Percentiles rank a stretch among this genome's conserved stretches.
phyloP scores from a whole-genome alignment of 2,797 vertebrate genomes.

The Poeciliopsis presidionis region DNA sequence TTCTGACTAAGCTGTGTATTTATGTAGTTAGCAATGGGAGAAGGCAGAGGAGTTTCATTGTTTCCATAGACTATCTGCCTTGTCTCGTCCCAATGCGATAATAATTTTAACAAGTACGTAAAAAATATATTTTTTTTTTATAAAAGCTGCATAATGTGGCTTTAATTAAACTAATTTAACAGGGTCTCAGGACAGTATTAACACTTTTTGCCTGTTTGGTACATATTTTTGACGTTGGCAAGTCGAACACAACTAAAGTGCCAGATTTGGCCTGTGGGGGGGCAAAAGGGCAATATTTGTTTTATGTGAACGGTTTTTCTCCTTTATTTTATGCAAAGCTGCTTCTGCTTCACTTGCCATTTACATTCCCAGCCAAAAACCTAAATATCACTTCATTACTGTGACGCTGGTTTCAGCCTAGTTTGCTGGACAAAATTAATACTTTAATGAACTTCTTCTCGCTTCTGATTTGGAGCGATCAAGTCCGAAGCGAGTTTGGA shows the following conservation, averaged over 20 bases:
- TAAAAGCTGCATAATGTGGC: too few species aligned
- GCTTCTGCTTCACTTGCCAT: background rate
- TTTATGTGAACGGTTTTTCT: background rate
- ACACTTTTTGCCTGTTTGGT: background rate
- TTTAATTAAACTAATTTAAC: background rate
- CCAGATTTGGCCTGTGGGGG: background rate
- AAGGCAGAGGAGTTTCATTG: too few species aligned
- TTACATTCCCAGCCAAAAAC: background rate
- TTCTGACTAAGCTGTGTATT: too few species aligned
- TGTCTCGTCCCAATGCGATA: too few species aligned
- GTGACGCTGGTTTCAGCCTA: background rate
- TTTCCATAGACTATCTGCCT: too few species aligned
- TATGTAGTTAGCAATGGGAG: too few species aligned
- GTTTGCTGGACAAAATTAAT: background rate
- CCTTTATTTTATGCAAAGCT: background rate
- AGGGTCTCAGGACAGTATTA: background rate
- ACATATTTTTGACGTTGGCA: background rate
- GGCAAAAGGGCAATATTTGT: background rate
- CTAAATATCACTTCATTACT: background rate
- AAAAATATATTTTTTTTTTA: too few species aligned
- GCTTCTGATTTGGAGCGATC: slow-evolving; percentile 2
- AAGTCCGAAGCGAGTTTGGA: background rate
- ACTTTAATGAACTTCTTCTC: background rate
- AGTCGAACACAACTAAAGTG: background rate
- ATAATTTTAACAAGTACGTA: too few species aligned